Evolutionary conservation across 1,140 invertebrate species (phyloP), one percentile per base, ranked within the genome.

Genomic region (Trichonephila clavipes): DNA sequence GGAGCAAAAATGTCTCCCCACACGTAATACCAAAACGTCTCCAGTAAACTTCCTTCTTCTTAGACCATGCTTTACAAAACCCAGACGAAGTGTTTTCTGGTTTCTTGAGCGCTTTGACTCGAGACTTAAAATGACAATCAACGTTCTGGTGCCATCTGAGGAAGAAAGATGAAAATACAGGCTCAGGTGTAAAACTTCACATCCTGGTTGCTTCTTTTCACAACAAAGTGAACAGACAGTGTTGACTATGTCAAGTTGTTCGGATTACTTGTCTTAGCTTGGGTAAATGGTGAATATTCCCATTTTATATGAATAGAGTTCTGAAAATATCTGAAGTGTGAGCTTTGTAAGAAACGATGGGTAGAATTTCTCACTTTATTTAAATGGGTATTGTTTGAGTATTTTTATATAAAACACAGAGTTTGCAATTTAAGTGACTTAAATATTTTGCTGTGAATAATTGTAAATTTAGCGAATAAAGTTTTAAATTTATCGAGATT

Each of bases 71-170:
- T 77, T 77, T 34, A 6, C 72, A 28, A 77, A 40, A 34, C 28
- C 12, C 12, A 64, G 16, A 64, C 62, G 28, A 40, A 40, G 28
- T 19, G 18, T 77, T 77, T 16, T 77, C 28, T 77, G 72, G 62
- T 64, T 64, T 64, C 62, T 62, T 64, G 62, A 64, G 18, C 21
- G 62, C 62, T 19, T 18, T 77, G 34, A 77, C 16, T 77, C 28
- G 16, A 28, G 28, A 34, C 72, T 77, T 77, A 34, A 77, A 34
- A 77, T 77, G 72, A 40, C 72, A 34, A 77, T 77, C 72, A 77
- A 77, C 28, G 34, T 77, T 4, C 24, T 77, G 24, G 18, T 40
- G 34, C 72, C 16, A 28, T 34, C 72, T 34, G 72, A 77, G 28
- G 21, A 5, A 4, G 19, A 21, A 64, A 64, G 62, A 64, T 64